phyloP scores from a whole-genome alignment of 2,888 invertebrate genomes.

The Rhogogaster chlorosoma region DNA sequence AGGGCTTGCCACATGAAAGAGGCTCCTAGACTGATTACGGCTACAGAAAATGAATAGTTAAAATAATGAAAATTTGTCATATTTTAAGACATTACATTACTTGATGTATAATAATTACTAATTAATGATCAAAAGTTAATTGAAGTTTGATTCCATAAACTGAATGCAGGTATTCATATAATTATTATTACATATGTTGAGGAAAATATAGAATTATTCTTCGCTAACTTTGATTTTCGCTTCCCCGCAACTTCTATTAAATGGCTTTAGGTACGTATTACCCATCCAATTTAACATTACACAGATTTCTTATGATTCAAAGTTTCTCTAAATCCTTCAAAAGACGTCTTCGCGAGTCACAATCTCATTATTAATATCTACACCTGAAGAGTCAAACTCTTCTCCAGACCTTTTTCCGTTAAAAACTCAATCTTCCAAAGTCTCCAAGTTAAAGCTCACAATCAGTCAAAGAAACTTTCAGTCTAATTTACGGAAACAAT shows the following conservation, averaged over 20 bases:
- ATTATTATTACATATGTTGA: neutral
- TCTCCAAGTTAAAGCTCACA: slow-evolving; percentile 1
- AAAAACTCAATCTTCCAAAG: neutral
- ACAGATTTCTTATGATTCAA: neutral
- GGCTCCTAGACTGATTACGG: too few relatives aligned
- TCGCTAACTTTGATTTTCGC: neutral
- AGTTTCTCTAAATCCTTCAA: neutral
- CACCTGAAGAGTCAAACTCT: neutral
- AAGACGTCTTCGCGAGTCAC: neutral
- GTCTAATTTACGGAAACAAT: neutral
- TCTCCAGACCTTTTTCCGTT: neutral
- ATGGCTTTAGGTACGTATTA: neutral
- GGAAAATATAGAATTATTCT: neutral
- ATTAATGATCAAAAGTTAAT: neutral
- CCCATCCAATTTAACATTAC: neutral
- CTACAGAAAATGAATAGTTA: too few relatives aligned
- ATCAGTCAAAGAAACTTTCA: neutral
- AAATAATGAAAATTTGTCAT: too few relatives aligned
- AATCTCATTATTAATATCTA: neutral
- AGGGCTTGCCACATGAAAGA: too few relatives aligned
- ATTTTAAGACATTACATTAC: too few relatives aligned
- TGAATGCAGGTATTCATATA: neutral
- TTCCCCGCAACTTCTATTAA: neutral
- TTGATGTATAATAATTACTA: neutral
- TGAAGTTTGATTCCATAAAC: neutral